phyloP scores from a whole-genome alignment of 2,797 vertebrate genomes.

The Vultur gryphus region DNA sequence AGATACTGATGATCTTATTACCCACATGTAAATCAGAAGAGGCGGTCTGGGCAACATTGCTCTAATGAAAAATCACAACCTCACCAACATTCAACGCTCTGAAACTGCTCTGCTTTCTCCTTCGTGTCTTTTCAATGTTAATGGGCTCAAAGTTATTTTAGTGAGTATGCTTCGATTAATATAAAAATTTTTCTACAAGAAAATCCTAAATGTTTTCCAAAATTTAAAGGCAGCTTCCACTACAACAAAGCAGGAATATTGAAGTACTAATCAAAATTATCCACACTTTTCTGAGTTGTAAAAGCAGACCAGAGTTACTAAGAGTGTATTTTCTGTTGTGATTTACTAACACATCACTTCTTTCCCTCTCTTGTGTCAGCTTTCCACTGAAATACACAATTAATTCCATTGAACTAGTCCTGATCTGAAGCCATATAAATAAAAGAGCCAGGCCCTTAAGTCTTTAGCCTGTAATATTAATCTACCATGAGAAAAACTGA shows the following conservation, averaged over 20 bases:
- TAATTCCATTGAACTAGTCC: not conserved
- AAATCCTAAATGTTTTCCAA: not conserved
- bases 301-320: not conserved
- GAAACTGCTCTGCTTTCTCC: not conserved
- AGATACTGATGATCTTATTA: not conserved
- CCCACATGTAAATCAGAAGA: not conserved
- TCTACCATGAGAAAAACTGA: not conserved
- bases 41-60: rapidly evolving
- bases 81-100: not conserved
- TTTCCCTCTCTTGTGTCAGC: not conserved
- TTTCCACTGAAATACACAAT: not conserved
- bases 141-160: not conserved
- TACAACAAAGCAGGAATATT: not conserved
- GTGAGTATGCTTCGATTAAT: not conserved
- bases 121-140: not conserved
- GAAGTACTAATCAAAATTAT: not conserved
- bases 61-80: not conserved
- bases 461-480: not conserved
- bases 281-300: not conserved
- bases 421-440: not conserved
- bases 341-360: not conserved
- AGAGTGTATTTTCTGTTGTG: not conserved
- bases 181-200: not conserved
- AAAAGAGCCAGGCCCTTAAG: not conserved
- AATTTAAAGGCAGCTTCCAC: not conserved